A percentile compares a stretch with the other conserved stretches of the same genome.
Evolutionary conservation across 2,888 invertebrate genomes (phyloP).

Genomic region (Ellobium chinense): DNA sequence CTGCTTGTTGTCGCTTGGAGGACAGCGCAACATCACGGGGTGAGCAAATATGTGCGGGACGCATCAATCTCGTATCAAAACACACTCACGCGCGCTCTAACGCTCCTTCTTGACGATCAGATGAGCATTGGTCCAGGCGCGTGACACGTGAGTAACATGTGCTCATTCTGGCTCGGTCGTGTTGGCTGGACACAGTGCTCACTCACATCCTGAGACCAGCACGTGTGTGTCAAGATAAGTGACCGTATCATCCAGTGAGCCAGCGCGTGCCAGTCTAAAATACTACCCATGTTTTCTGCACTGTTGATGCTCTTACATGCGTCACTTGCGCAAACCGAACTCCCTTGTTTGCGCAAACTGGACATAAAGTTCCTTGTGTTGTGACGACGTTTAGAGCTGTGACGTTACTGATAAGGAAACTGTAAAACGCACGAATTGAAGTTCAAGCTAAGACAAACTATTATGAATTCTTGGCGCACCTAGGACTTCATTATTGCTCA

Average conservation of each 20-base stretch:
- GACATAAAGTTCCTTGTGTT: no score
- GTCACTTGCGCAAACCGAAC: no score
- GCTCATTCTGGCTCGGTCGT: background rate
- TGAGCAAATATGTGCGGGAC: slow-evolving; percentile 1
- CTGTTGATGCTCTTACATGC: no score
- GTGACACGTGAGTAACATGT: slow-evolving; percentile 13
- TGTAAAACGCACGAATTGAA: no score
- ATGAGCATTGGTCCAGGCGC: background rate
- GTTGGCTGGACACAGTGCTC: background rate
- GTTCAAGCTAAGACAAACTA: no score
- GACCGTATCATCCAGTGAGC: background rate
- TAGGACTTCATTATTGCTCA: no score
- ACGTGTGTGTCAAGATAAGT: slow-evolving; percentile 3
- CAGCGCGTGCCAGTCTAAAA: background rate
- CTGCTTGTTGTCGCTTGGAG: slow-evolving; percentile 11
- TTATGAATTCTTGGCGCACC: no score
- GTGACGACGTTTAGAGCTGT: no score
- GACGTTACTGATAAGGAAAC: no score
- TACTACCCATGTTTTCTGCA: background rate
- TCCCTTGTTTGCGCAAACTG: no score
- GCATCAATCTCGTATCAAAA: slow-evolving; percentile 17
- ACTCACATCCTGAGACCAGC: background rate
- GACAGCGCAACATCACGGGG: background rate
- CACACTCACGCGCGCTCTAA: background rate
- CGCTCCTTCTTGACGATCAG: background rate